These are phyloP conservation scores for Lepisosteus osseus DNA, from an alignment of 2,113 vertebrate genomes.

Conservation along the genomic window DNA sequence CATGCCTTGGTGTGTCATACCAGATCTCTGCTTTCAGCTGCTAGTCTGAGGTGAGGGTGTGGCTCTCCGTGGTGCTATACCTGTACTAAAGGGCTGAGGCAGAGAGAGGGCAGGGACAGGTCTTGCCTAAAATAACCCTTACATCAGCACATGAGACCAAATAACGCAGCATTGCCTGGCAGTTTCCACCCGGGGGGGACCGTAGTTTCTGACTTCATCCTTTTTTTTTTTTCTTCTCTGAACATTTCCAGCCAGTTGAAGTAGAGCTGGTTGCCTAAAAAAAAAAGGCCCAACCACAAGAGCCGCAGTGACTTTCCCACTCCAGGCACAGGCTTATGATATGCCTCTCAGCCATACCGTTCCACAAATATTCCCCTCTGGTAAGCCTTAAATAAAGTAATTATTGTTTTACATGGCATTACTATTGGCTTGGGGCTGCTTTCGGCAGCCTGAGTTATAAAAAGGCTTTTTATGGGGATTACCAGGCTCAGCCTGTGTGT, in stretches of 20 bases:
- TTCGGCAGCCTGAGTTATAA: constrained; percentile 50
- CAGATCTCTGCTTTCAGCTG: too few species aligned
- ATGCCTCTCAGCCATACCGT: constrained; percentile 32
- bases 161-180: neutral
- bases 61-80: too few species aligned
- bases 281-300: constrained; percentile 6
- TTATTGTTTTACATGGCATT: constrained; percentile 51
- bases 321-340: constrained; percentile 38
- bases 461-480: constrained; percentile 39
- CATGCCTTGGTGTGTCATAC: too few species aligned
- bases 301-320: constrained; percentile 28
- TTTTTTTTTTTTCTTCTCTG: neutral
- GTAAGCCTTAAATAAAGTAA: constrained; percentile 45
- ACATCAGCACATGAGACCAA: neutral
- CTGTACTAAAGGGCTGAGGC: too few species aligned
- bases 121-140: neutral
- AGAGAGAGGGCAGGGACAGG: neutral
- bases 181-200: neutral
- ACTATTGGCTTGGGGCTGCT: constrained; percentile 40
- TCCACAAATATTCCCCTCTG: constrained; percentile 37
- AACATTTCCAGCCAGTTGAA: neutral
- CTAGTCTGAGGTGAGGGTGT: too few species aligned
- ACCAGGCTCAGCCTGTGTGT: constrained; percentile 36
- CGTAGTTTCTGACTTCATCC: too few species aligned
- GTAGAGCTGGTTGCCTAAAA: neutral